Evolutionary conservation across 2,888 invertebrate species (phyloP).

Genomic region (Mayetiola destructor): DNA sequence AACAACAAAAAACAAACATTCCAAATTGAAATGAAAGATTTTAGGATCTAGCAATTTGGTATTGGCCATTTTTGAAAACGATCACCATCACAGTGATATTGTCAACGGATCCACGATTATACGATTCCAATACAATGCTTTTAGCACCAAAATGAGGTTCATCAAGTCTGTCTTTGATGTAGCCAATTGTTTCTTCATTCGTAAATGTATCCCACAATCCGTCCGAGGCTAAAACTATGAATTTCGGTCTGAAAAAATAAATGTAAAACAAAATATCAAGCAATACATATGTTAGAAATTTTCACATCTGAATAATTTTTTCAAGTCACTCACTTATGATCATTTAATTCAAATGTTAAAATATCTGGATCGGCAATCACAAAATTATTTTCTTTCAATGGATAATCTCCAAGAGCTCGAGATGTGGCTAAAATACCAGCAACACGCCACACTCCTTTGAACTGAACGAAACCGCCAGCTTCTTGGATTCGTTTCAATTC

Average conservation of each 20-base stretch:
- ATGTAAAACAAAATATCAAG: background rate
- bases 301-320: background rate
- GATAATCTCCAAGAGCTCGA: conserved; percentile 87
- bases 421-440: conserved; percentile 91
- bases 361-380: conserved; percentile 94
- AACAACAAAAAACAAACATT: too few species aligned
- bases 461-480: conserved; percentile 88
- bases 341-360: conserved; percentile 72
- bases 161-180: conserved; percentile 67
- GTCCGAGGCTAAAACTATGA: conserved; percentile 85
- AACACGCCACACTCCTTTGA: conserved; percentile 92
- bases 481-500: conserved; percentile 85
- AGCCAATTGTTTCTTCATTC: conserved; percentile 87
- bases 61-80: conserved; percentile 49
- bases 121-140: conserved; percentile 78
- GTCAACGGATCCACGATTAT: conserved; percentile 82
- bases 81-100: conserved; percentile 90
- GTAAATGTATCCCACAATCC: conserved; percentile 93
- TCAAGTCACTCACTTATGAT: conserved; percentile 44
- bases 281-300: conserved; percentile 16
- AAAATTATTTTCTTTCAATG: conserved; percentile 81
- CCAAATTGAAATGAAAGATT: too few species aligned
- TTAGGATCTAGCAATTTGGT: conserved; percentile 24
- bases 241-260: conserved; percentile 46
- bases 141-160: conserved; percentile 85